These are phyloP conservation scores for Amphiprion percula DNA, from an alignment of 2,113 vertebrate species.

Conservation along the genomic window DNA sequence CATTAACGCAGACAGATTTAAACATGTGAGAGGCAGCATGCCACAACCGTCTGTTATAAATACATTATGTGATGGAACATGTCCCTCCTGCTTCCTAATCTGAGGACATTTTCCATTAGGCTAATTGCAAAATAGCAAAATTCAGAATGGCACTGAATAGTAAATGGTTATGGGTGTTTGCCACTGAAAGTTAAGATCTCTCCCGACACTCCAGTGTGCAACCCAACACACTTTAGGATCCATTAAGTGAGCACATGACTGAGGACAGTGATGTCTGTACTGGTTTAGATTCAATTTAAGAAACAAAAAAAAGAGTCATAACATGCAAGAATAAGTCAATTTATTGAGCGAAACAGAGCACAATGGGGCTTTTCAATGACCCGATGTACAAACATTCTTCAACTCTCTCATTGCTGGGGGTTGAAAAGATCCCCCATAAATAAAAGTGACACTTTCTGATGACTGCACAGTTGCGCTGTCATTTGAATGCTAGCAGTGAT, in stretches of 20 bases:
- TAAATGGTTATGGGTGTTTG: constrained; percentile 39
- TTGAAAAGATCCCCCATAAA: constrained; percentile 31
- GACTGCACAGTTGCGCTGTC: constrained; percentile 35
- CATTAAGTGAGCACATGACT: constrained; percentile 28
- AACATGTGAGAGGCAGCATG: constrained; percentile 57
- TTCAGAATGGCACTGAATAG: constrained; percentile 70
- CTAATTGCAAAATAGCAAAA: constrained; percentile 76
- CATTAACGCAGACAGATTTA: constrained; percentile 74
- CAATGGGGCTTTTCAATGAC: constrained; percentile 15
- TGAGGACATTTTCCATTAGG: constrained; percentile 76
- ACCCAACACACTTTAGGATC: constrained; percentile 38
- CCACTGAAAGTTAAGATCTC: constrained; percentile 27
- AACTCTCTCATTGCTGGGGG: constrained; percentile 2
- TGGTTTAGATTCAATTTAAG: background rate
- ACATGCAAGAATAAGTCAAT: constrained; percentile 18
- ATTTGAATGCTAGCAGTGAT: constrained; percentile 50
- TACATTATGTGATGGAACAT: constrained; percentile 78
- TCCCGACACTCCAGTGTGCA: constrained; percentile 17
- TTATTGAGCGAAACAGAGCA: constrained; percentile 4
- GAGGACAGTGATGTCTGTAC: constrained; percentile 20
- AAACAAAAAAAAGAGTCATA: background rate
- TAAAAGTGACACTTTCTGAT: constrained; percentile 43
- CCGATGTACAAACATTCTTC: constrained; percentile 29
- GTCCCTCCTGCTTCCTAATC: constrained; percentile 76
- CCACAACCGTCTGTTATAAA: constrained; percentile 53